A percentile compares a stretch with the other conserved stretches of the same genome.
Evolutionary conservation across 2,797 vertebrate species (phyloP).

Genomic region (Cossypha dichroa): DNA sequence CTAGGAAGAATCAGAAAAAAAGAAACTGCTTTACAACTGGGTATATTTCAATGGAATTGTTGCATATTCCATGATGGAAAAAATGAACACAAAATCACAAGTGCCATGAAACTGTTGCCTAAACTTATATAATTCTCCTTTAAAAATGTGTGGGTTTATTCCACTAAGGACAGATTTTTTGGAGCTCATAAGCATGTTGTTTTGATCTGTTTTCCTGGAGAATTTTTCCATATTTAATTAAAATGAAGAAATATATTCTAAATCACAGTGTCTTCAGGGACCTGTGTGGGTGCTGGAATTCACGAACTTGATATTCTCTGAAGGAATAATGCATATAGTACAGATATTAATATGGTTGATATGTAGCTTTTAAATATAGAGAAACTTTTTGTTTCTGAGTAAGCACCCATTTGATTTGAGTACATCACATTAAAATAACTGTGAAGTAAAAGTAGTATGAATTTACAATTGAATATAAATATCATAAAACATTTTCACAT

Average conservation of each 20-base stretch:
- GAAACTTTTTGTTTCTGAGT: background rate
- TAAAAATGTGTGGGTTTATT: background rate
- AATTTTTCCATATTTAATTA: background rate
- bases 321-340: background rate
- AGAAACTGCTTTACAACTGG: fast-evolving
- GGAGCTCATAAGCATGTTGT: background rate
- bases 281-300: background rate
- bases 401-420: background rate
- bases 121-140: background rate
- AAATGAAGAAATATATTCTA: background rate
- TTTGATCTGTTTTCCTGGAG: background rate
- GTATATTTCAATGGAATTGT: background rate
- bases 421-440: background rate
- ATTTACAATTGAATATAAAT: background rate
- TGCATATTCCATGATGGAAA: background rate
- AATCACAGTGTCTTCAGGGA: background rate
- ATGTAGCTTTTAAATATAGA: background rate
- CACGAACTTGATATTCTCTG: background rate
- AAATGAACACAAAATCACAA: background rate
- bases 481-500: background rate
- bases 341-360: background rate
- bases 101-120: background rate
- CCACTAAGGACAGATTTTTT: background rate
- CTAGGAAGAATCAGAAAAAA: background rate
- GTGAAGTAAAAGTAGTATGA: background rate